phyloP scores from a whole-genome alignment of 2,113 vertebrate genomes.

The Cyphomyrus discorhynchus region DNA sequence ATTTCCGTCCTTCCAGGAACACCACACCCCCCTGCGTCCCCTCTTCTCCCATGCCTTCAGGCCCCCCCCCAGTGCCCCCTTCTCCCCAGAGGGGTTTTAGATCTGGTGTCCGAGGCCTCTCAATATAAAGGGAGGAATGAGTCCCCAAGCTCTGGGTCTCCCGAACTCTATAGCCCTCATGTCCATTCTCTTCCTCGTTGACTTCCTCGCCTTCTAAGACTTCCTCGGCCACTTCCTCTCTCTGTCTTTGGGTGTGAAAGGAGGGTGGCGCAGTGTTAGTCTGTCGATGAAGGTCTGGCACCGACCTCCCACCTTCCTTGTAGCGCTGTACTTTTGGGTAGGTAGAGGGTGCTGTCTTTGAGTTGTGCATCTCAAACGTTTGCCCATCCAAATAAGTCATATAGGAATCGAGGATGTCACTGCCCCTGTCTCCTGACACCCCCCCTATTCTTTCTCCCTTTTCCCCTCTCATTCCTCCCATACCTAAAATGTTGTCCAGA shows the following conservation, averaged over 20 bases:
- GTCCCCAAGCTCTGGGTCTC: conserved; percentile 26
- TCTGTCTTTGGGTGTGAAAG: conserved; percentile 49
- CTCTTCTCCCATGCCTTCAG: conserved; percentile 31
- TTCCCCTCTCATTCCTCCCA: conserved; percentile 47
- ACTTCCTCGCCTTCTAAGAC: conserved; percentile 12
- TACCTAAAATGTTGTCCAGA: conserved; percentile 69
- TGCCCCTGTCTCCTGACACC: conserved; percentile 30
- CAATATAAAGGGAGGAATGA: conserved; percentile 51
- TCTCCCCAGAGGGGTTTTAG: conserved; percentile 46
- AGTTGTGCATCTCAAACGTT: conserved; percentile 60
- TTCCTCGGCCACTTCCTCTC: conserved; percentile 44
- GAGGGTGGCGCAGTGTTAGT: conserved; percentile 40
- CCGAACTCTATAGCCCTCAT: not conserved
- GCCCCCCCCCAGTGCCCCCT: conserved; percentile 26
- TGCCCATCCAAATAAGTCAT: conserved; percentile 72
- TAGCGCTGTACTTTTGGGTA: conserved; percentile 48
- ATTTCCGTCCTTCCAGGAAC: conserved; percentile 52
- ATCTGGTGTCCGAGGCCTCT: conserved; percentile 47
- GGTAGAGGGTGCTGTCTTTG: conserved; percentile 52
- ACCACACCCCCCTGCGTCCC: conserved; percentile 27
- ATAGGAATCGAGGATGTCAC: conserved; percentile 68
- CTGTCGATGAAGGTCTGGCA: conserved; percentile 55
- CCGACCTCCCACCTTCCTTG: conserved; percentile 43
- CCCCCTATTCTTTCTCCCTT: conserved; percentile 38
- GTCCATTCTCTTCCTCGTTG: conserved; percentile 8